These are phyloP conservation scores for Simalia tracyae DNA, from an alignment of 2,797 vertebrate genomes.

Conservation along the genomic window DNA sequence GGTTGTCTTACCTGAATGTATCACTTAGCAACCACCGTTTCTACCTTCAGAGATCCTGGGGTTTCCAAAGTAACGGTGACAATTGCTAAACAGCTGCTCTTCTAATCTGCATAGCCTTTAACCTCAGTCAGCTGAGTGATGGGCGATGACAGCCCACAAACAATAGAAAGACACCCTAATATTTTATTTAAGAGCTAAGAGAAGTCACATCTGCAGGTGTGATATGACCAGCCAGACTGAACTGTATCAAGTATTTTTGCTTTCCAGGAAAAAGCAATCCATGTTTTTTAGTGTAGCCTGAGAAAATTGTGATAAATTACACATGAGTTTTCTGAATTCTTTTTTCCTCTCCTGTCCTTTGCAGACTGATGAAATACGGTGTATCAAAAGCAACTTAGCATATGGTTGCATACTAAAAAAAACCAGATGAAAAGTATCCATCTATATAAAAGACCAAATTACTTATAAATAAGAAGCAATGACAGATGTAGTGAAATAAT, in stretches of 20 bases:
- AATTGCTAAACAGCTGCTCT: constrained; percentile 72
- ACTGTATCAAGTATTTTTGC: constrained; percentile 46
- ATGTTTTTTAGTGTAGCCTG: not conserved
- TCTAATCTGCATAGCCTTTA: constrained; percentile 73
- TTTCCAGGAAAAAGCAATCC: not conserved
- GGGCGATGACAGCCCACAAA: constrained; percentile 66
- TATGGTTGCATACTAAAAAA: constrained; percentile 8
- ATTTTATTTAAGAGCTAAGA: constrained; percentile 72
- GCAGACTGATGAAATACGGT: constrained; percentile 1
- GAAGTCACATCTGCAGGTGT: constrained; percentile 67
- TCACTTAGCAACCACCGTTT: constrained; percentile 72
- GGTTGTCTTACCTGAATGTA: constrained; percentile 72
- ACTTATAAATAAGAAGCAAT: not conserved
- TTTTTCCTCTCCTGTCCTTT: not conserved
- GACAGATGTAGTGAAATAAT: not conserved
- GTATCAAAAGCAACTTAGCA: not conserved
- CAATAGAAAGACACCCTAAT: constrained; percentile 69
- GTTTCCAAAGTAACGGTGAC: constrained; percentile 72
- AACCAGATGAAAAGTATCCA: not conserved
- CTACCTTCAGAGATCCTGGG: constrained; percentile 61
- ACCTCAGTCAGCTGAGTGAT: constrained; percentile 65
- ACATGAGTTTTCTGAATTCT: constrained; percentile 16
- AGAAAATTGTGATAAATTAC: not conserved
- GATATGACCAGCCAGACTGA: constrained; percentile 51
- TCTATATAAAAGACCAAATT: not conserved